phyloP scores from a whole-genome alignment of 1,140 invertebrate genomes.

The Ditylenchus dipsaci region DNA sequence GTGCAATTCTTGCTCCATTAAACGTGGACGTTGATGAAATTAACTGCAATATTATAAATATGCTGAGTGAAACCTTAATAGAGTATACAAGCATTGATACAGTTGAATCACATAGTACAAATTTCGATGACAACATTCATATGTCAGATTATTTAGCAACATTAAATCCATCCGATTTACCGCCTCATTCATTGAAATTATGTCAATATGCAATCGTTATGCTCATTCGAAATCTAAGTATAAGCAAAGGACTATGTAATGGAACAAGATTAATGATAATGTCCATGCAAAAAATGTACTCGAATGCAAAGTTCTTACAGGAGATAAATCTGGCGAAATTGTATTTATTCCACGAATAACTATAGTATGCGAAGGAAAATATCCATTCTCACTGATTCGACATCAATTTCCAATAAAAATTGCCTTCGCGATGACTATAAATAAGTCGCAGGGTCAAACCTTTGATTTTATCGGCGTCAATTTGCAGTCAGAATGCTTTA shows the following conservation, averaged over 20 bases:
- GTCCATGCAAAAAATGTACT: too few species aligned
- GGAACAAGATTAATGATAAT: too few species aligned
- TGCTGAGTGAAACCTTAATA: background rate
- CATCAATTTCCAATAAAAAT: slow-evolving; percentile 63
- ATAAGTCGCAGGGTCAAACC: slow-evolving; percentile 64
- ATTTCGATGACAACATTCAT: too few species aligned
- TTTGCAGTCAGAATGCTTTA: slow-evolving; percentile 59
- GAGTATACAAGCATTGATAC: background rate
- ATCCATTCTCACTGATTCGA: slow-evolving; percentile 34
- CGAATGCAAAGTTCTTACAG: too few species aligned
- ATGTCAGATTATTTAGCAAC: too few species aligned
- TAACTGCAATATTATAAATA: background rate
- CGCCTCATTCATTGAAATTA: too few species aligned
- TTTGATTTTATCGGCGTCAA: slow-evolving; percentile 56
- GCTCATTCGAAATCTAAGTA: too few species aligned
- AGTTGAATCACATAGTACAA: background rate
- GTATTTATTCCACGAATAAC: slow-evolving; percentile 28
- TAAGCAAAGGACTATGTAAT: too few species aligned
- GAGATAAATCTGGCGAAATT: slow-evolving; percentile 17
- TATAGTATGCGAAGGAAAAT: slow-evolving; percentile 5
- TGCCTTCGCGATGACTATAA: slow-evolving; percentile 64
- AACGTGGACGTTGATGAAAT: background rate
- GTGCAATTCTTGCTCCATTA: background rate
- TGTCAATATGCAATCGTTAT: too few species aligned
- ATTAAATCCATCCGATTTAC: too few species aligned